phyloP scores from a whole-genome alignment of 2,113 vertebrate genomes.

The Origma solitaria region DNA sequence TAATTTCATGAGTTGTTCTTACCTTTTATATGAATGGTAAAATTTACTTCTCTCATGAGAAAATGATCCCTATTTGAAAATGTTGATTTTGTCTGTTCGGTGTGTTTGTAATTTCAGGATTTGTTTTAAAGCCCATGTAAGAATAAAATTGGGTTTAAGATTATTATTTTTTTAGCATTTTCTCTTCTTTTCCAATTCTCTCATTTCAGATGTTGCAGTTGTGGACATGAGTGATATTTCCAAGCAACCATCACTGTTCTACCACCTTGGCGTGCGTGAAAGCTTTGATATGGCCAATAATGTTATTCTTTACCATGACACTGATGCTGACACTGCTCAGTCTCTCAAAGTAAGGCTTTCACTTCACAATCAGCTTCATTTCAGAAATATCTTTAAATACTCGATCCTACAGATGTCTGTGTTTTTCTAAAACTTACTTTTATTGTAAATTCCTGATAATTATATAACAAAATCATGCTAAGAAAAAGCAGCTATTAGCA shows the following conservation, averaged over 20 bases:
- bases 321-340: slow-evolving; percentile 84
- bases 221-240: slow-evolving; percentile 95
- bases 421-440: background rate
- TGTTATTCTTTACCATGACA: slow-evolving; percentile 92
- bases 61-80: background rate
- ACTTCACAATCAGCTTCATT: background rate
- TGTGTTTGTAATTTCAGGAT: background rate
- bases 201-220: slow-evolving; percentile 87
- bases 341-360: slow-evolving; percentile 84
- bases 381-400: background rate
- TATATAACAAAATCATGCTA: background rate
- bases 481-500: background rate
- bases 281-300: slow-evolving; percentile 96
- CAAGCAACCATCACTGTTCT: slow-evolving; percentile 90
- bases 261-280: slow-evolving; percentile 92
- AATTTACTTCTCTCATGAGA: background rate
- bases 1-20: background rate
- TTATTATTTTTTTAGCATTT: background rate
- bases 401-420: background rate
- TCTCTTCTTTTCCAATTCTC: background rate
- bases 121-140: background rate
- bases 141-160: background rate
- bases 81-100: background rate
- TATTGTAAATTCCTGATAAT: background rate
- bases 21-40: background rate